Percentiles rank a stretch among this genome's conserved stretches.
Evolutionary conservation across 2,113 vertebrate genomes (phyloP).

Genomic region (Pelmatolapia mariae): DNA sequence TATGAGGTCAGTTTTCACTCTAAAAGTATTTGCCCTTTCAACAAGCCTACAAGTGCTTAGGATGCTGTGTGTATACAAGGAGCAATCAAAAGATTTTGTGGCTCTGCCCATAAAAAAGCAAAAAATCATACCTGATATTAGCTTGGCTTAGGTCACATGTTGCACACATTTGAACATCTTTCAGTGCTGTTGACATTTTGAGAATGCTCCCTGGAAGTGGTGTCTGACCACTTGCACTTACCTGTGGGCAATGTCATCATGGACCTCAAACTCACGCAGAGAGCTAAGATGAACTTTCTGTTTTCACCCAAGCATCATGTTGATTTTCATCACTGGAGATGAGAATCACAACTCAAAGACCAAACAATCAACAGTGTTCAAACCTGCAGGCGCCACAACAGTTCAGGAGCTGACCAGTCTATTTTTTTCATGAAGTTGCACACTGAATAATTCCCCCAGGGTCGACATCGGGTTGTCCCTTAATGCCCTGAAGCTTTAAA

Average conservation of each 20-base stretch:
- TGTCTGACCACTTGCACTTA: background rate
- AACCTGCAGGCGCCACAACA: background rate
- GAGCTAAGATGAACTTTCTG: background rate
- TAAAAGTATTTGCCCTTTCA: background rate
- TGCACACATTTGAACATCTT: background rate
- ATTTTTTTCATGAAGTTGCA: background rate
- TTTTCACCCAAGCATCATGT: background rate
- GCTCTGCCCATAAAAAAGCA: background rate
- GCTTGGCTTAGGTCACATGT: background rate
- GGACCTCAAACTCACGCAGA: background rate
- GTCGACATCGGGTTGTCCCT: background rate
- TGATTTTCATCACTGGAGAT: background rate
- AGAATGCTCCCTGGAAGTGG: background rate
- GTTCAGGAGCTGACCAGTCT: background rate
- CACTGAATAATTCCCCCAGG: background rate
- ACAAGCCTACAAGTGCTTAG: background rate
- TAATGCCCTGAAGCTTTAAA: background rate
- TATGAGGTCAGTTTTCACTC: background rate
- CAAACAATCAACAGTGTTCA: background rate
- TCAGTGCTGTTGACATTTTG: background rate
- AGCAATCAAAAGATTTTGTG: background rate
- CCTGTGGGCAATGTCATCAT: background rate
- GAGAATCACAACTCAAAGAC: background rate
- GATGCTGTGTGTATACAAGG: background rate
- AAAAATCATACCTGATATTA: background rate